phyloP scores from a whole-genome alignment of 1,140 invertebrate species.

The Pantala flavescens region DNA sequence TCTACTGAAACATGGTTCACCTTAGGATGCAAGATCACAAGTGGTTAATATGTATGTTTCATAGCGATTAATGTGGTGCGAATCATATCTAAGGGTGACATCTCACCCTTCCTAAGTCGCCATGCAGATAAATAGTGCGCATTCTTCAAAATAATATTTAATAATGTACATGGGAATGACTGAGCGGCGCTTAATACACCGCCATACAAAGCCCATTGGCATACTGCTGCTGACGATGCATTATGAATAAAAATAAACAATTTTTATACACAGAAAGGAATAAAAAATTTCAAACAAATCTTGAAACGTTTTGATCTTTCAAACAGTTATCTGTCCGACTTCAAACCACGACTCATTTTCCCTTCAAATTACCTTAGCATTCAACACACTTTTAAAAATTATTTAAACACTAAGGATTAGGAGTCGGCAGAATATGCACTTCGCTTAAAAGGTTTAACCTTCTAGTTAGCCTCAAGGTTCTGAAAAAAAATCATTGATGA shows the following conservation, averaged over 20 bases:
- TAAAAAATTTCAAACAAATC: not conserved
- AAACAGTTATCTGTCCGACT: not conserved
- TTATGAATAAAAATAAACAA: not conserved
- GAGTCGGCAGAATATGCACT: not conserved
- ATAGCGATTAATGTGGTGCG: too few relatives aligned
- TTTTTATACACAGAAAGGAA: not conserved
- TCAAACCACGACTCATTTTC: slow-evolving; percentile 9
- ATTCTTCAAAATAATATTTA: too few relatives aligned
- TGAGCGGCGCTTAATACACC: too few relatives aligned
- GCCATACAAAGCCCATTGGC: too few relatives aligned
- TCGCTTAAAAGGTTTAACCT: not conserved
- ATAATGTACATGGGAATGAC: too few relatives aligned
- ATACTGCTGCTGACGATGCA: too few relatives aligned
- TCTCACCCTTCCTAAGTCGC: too few relatives aligned
- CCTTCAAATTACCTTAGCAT: slow-evolving; percentile 4
- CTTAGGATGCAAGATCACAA: too few relatives aligned
- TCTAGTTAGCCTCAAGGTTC: not conserved
- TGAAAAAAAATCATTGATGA: slow-evolving; percentile 1
- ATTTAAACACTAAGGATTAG: not conserved
- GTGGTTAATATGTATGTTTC: too few relatives aligned
- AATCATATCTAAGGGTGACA: too few relatives aligned
- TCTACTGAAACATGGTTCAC: too few relatives aligned
- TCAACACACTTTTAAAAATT: not conserved
- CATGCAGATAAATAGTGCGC: too few relatives aligned
- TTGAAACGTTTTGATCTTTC: not conserved